These are phyloP conservation scores for Oreortyx pictus DNA, from an alignment of 2,797 vertebrate genomes.

Conservation along the genomic window DNA sequence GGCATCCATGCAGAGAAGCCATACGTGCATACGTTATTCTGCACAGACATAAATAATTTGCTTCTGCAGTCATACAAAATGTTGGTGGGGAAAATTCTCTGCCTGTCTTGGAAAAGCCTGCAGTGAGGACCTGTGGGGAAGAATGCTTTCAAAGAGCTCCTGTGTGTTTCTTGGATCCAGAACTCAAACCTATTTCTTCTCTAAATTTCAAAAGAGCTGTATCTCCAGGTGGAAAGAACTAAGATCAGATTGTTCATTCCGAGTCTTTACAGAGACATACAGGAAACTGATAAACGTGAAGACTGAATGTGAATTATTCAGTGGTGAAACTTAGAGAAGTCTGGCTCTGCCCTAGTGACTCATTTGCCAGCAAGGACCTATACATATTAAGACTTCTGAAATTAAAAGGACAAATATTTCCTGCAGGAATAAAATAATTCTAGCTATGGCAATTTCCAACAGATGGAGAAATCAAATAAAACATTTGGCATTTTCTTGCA, in stretches of 20 bases:
- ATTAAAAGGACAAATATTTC: constrained; percentile 35
- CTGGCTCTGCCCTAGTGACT: constrained; percentile 14
- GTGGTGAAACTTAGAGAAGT: constrained; percentile 20
- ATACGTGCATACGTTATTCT: neutral
- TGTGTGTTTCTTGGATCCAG: neutral
- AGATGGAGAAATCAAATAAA: constrained; percentile 54
- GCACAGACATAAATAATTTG: neutral
- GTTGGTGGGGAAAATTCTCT: neutral
- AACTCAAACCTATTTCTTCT: neutral
- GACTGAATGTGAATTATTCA: neutral
- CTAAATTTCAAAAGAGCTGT: neutral
- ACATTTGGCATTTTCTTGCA: constrained; percentile 24
- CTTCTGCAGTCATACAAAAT: neutral
- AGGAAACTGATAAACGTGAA: neutral
- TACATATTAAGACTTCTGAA: constrained; percentile 16
- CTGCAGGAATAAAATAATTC: neutral
- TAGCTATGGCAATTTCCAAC: neutral
- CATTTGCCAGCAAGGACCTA: constrained; percentile 2
- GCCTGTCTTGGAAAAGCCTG: neutral
- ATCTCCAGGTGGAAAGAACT: neutral
- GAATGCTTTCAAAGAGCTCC: neutral
- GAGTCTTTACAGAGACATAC: neutral
- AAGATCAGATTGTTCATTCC: constrained; percentile 1
- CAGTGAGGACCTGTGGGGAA: accelerated
- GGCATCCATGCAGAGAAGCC: neutral